phyloP scores from a whole-genome alignment of 1,140 invertebrate species.

The Cardiocondyla obscurior region DNA sequence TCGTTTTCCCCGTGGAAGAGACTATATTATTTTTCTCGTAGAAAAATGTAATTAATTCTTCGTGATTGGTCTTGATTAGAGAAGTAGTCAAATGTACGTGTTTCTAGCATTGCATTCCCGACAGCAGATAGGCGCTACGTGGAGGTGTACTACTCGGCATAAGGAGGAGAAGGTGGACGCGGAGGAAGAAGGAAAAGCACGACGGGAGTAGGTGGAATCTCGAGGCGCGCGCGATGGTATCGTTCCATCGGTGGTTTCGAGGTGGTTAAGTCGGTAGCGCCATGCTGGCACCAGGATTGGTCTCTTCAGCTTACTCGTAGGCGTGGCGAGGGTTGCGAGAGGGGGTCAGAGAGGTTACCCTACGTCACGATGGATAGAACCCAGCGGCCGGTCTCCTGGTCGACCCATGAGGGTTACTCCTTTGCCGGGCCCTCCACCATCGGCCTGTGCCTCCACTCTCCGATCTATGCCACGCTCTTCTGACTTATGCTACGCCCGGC shows the following conservation, averaged over 20 bases:
- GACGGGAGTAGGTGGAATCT: constrained; percentile 69
- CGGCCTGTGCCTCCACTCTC: constrained; percentile 61
- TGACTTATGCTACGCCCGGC: constrained; percentile 71
- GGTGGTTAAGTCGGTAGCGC: constrained; percentile 74
- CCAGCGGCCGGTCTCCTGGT: constrained; percentile 46
- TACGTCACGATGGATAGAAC: constrained; percentile 60
- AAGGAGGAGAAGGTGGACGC: constrained; percentile 32
- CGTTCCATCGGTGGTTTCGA: constrained; percentile 65
- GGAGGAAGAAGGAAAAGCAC: constrained; percentile 47
- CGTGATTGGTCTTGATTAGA: background rate
- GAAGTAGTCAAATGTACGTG: background rate
- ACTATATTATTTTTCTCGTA: background rate
- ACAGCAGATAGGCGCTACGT: constrained; percentile 30
- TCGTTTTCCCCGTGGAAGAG: background rate
- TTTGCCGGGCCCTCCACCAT: constrained; percentile 61
- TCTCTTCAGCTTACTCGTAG: constrained; percentile 55
- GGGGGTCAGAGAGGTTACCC: constrained; percentile 59
- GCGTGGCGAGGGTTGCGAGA: constrained; percentile 62
- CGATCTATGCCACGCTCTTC: constrained; percentile 74
- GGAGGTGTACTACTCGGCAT: background rate
- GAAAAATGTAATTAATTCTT: background rate
- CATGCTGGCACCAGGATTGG: constrained; percentile 80
- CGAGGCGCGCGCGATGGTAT: constrained; percentile 76
- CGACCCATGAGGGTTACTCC: constrained; percentile 58
- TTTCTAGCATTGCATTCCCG: constrained; percentile 1